Evolutionary conservation across 2,797 vertebrate species (phyloP).

Genomic region (Streptopelia turtur): DNA sequence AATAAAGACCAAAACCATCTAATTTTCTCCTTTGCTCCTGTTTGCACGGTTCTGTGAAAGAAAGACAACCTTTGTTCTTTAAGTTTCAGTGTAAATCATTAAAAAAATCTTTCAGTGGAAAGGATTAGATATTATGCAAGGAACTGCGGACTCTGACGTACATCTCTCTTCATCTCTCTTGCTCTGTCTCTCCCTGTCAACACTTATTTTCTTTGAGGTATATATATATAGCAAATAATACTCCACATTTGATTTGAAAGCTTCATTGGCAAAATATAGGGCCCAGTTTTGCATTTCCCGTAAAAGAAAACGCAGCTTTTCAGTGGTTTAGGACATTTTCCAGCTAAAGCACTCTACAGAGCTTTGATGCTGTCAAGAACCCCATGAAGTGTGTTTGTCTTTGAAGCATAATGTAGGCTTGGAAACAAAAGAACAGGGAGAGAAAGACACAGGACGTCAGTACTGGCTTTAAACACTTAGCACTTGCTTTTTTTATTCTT

Average conservation of each 20-base stretch:
- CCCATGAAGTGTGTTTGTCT: background rate
- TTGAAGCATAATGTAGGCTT: background rate
- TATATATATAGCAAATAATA: background rate
- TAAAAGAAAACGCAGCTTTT: background rate
- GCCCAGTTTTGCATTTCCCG: background rate
- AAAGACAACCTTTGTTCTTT: slow-evolving; percentile 21
- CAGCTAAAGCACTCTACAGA: background rate
- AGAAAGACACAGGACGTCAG: background rate
- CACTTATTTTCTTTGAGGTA: background rate
- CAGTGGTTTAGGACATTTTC: background rate
- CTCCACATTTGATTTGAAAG: background rate
- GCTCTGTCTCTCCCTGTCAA: background rate
- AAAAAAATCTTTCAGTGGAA: background rate
- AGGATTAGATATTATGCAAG: background rate
- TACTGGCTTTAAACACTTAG: background rate
- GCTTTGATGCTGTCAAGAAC: background rate
- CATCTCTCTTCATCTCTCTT: background rate
- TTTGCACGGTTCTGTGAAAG: background rate
- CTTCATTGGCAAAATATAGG: background rate
- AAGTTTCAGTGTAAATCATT: slow-evolving; percentile 34
- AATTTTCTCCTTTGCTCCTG: background rate
- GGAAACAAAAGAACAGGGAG: background rate
- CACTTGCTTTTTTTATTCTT: background rate
- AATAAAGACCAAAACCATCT: background rate
- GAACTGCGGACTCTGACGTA: background rate